phyloP scores from a whole-genome alignment of 2,888 invertebrate species.

The Junonia oenone region DNA sequence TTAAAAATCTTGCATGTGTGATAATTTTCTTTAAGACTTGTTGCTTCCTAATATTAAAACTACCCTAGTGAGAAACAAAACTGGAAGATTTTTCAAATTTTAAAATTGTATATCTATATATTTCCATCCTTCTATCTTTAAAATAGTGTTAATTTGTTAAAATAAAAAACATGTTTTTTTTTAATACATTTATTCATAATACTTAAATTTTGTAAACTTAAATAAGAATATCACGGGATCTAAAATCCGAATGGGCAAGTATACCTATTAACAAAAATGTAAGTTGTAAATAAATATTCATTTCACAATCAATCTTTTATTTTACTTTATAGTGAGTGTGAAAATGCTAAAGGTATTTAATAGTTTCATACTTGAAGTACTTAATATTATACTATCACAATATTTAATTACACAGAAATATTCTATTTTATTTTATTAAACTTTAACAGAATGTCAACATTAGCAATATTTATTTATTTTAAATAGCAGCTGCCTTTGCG shows the following conservation, averaged over 20 bases:
- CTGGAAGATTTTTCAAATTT: no score
- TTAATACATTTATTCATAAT: conserved; percentile 33
- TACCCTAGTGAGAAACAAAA: no score
- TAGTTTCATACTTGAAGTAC: neutral
- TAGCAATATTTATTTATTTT: no score
- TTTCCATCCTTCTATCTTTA: neutral
- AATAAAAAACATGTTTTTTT: conserved; percentile 20
- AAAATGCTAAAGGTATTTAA: neutral
- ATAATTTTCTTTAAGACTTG: no score
- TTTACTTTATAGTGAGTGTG: neutral
- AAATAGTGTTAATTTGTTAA: neutral
- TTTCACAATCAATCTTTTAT: conserved; percentile 12
- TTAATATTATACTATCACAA: neutral
- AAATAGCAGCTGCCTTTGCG: no score
- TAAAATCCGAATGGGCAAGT: conserved; percentile 45
- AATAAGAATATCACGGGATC: conserved; percentile 52
- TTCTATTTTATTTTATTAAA: neutral
- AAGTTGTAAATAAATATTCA: conserved; percentile 17
- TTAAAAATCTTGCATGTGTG: no score
- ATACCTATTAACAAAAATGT: conserved; percentile 25
- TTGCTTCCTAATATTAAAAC: no score
- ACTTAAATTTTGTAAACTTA: conserved; percentile 49
- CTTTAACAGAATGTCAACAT: neutral
- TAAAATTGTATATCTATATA: no score
- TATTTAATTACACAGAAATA: neutral